Evolutionary conservation across 2,888 invertebrate genomes (phyloP).

Genomic region (Ophion ventricosus): DNA sequence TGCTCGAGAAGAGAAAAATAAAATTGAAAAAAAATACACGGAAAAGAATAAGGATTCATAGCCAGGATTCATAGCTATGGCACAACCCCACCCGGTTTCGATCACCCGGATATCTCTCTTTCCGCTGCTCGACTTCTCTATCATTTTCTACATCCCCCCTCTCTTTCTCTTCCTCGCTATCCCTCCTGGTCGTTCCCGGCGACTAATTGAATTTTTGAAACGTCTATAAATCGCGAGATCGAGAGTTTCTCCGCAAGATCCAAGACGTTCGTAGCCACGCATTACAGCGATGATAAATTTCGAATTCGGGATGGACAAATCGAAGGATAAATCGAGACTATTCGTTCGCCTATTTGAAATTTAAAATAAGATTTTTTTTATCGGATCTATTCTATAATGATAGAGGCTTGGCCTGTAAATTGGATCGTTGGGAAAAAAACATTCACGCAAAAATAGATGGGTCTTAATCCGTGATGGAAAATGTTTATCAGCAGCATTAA

Average conservation of each 20-base stretch:
- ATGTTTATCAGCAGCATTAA: conserved; percentile 6
- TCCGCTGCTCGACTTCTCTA: conserved; percentile 20
- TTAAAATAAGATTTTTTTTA: not conserved
- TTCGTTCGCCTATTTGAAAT: conserved; percentile 35
- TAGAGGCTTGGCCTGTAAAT: not conserved
- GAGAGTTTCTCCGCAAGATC: conserved; percentile 30
- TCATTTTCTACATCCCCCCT: not conserved
- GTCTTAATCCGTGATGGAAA: not conserved
- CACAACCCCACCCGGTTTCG: conserved; percentile 39
- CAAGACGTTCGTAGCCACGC: conserved; percentile 55
- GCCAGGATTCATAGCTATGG: conserved; percentile 4
- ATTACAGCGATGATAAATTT: conserved; percentile 64
- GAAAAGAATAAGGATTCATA: conserved; percentile 7
- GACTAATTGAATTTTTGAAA: conserved; percentile 66
- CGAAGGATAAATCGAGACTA: conserved; percentile 57
- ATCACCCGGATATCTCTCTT: conserved; percentile 41
- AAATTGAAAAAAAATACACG: not conserved
- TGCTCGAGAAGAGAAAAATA: conserved; percentile 9
- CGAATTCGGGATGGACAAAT: conserved; percentile 61
- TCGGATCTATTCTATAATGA: not conserved
- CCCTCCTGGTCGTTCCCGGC: conserved; percentile 37
- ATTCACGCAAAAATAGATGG: too few species aligned
- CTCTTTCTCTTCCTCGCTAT: conserved; percentile 2
- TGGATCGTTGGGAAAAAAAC: not conserved
- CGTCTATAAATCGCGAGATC: conserved; percentile 64